These are phyloP conservation scores for Stictocephala bisonia DNA, from an alignment of 2,888 invertebrate species.

Conservation along the genomic window DNA sequence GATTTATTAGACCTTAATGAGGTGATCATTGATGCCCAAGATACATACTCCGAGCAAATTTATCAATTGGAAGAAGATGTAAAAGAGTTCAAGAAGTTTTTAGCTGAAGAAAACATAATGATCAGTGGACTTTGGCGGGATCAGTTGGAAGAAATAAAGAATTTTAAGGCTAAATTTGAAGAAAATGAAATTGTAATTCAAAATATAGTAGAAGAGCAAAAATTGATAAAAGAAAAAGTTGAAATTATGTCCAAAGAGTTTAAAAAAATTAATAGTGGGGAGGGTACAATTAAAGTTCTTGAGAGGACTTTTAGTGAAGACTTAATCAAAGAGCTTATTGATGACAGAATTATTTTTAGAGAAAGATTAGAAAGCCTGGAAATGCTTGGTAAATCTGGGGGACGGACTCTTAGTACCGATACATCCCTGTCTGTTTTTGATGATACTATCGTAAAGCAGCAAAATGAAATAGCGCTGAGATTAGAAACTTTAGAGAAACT, in stretches of 20 bases:
- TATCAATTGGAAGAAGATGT: conserved; percentile 35
- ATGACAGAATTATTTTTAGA: conserved; percentile 11
- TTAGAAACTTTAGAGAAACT: conserved; percentile 33
- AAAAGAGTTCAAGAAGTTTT: conserved; percentile 41
- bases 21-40: conserved; percentile 44
- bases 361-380: conserved; percentile 15
- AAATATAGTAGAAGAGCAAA: conserved; percentile 32
- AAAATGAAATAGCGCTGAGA: conserved; percentile 27
- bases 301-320: conserved; percentile 19
- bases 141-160: conserved; percentile 43
- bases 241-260: conserved; percentile 7
- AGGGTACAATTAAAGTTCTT: background rate
- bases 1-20: conserved; percentile 47
- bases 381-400: conserved; percentile 2
- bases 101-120: conserved; percentile 46
- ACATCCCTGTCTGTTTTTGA: conserved; percentile 22
- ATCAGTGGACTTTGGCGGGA: conserved; percentile 45
- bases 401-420: conserved; percentile 13
- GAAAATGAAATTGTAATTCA: conserved; percentile 26
- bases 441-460: conserved; percentile 15
- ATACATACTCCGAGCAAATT: conserved; percentile 45
- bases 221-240: conserved; percentile 26
- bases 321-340: conserved; percentile 12
- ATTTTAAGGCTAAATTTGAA: conserved; percentile 28
- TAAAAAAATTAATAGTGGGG: conserved; percentile 8